phyloP scores from a whole-genome alignment of 1,140 invertebrate species.

The Akabosia matsudoensis region DNA sequence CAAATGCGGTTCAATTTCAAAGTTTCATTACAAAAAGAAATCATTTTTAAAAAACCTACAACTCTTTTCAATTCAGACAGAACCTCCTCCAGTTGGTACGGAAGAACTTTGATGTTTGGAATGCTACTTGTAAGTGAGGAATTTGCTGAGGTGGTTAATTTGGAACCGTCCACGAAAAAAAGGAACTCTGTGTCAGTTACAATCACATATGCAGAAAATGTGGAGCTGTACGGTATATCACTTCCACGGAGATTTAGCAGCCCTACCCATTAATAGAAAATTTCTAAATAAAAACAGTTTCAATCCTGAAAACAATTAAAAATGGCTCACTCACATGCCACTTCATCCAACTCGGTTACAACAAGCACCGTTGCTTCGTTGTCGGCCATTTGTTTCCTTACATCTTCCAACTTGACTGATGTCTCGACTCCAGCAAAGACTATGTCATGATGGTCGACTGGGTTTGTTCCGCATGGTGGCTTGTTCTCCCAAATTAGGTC shows the following conservation, averaged over 20 bases:
- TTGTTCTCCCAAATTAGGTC: slow-evolving; percentile 73
- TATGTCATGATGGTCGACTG: slow-evolving; percentile 55
- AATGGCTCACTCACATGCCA: slow-evolving; percentile 69
- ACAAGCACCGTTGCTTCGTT: slow-evolving; percentile 71
- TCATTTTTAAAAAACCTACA: too few relatives aligned
- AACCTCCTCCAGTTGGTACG: too few relatives aligned
- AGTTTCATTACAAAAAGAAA: too few relatives aligned
- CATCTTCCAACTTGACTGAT: slow-evolving; percentile 67
- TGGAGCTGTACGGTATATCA: slow-evolving; percentile 83
- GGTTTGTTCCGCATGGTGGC: slow-evolving; percentile 55
- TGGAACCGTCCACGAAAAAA: slow-evolving; percentile 17
- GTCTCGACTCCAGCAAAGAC: slow-evolving; percentile 67
- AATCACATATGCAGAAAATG: slow-evolving; percentile 74
- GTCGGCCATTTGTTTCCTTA: slow-evolving; percentile 64
- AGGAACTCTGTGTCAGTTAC: slow-evolving; percentile 55
- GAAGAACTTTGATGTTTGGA: neutral
- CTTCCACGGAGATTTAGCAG: slow-evolving; percentile 89
- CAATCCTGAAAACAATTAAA: too few relatives aligned
- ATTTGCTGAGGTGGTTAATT: neutral
- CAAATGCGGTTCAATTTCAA: too few relatives aligned
- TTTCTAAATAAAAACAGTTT: too few relatives aligned
- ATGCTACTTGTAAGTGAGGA: neutral
- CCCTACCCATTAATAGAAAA: slow-evolving; percentile 54
- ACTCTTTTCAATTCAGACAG: too few relatives aligned
- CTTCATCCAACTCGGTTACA: slow-evolving; percentile 84